These are phyloP conservation scores for Theristus sp. DNA, from an alignment of 2,888 invertebrate species.

Conservation along the genomic window DNA sequence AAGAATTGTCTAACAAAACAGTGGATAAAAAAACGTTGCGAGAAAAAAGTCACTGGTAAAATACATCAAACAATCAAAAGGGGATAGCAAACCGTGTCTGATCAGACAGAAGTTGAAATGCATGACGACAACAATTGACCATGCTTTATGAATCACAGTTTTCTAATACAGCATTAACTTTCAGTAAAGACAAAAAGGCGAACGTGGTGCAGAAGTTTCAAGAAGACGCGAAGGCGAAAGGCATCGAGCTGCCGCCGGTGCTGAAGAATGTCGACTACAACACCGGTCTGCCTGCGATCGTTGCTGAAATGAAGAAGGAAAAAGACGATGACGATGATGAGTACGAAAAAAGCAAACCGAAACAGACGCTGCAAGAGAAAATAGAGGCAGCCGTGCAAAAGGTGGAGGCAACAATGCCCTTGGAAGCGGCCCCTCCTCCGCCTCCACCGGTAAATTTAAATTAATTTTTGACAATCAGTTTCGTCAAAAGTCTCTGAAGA, in stretches of 20 bases:
- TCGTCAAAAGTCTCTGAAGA: too few relatives aligned
- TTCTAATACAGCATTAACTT: background rate
- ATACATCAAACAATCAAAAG: too few relatives aligned
- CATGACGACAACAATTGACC: too few relatives aligned
- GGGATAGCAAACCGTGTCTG: too few relatives aligned
- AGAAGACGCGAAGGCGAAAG: constrained; percentile 24
- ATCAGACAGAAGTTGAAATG: too few relatives aligned
- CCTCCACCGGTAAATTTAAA: constrained; percentile 1
- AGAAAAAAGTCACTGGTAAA: too few relatives aligned
- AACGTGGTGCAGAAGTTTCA: constrained; percentile 14
- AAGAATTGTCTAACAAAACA: too few relatives aligned
- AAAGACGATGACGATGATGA: background rate
- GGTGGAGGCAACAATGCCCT: constrained; percentile 12
- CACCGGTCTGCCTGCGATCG: constrained; percentile 5
- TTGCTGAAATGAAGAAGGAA: background rate
- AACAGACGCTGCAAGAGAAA: background rate
- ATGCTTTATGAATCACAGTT: background rate
- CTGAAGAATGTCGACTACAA: constrained; percentile 6
- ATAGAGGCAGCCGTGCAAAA: background rate
- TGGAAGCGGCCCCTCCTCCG: constrained; percentile 8
- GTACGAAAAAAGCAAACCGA: background rate
- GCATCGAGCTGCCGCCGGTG: constrained; percentile 24
- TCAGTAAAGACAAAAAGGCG: constrained; percentile 6
- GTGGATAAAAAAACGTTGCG: too few relatives aligned
- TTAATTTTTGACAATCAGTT: too few relatives aligned